Evolutionary conservation across 30 jellyfish, hydroid and myxozoan species (phyloP).

Genomic region (Thelohanellus kitauei): DNA sequence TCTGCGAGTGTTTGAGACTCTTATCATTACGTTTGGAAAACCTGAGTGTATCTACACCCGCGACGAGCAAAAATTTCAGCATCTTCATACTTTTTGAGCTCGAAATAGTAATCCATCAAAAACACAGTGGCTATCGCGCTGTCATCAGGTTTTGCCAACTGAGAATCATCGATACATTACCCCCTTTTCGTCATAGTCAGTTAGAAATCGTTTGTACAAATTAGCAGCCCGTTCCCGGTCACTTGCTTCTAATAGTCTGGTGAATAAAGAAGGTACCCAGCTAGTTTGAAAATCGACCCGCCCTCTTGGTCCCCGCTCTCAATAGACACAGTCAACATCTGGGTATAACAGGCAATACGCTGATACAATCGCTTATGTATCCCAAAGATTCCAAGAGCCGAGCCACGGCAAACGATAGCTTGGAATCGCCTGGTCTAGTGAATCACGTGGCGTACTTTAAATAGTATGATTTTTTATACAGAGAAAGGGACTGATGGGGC

Average conservation of each 20-base stretch:
- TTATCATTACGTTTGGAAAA: too few relatives aligned
- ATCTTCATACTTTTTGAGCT: not conserved
- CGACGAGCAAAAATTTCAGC: not conserved
- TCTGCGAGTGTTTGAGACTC: too few relatives aligned
- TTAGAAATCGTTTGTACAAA: not conserved
- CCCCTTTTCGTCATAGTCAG: not conserved
- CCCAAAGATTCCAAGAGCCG: not conserved
- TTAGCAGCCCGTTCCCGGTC: not conserved
- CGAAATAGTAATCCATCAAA: not conserved
- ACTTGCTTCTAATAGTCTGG: not conserved
- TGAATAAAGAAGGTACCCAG: not conserved
- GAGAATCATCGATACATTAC: too few relatives aligned
- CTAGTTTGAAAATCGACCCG: not conserved
- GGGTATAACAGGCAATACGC: too few relatives aligned
- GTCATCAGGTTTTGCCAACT: not conserved
- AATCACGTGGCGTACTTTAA: not conserved
- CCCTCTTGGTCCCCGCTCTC: not conserved
- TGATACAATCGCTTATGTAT: too few relatives aligned
- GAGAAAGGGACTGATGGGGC: conserved; percentile 27
- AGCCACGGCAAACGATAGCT: not conserved
- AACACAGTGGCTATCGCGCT: not conserved
- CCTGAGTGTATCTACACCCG: not conserved
- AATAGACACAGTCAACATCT: too few relatives aligned
- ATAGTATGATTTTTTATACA: conserved; percentile 30
- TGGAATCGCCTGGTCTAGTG: not conserved